Base-by-base conservation (phyloP, 2,888 invertebrate genomes). In the Atrina japonica region DNA sequence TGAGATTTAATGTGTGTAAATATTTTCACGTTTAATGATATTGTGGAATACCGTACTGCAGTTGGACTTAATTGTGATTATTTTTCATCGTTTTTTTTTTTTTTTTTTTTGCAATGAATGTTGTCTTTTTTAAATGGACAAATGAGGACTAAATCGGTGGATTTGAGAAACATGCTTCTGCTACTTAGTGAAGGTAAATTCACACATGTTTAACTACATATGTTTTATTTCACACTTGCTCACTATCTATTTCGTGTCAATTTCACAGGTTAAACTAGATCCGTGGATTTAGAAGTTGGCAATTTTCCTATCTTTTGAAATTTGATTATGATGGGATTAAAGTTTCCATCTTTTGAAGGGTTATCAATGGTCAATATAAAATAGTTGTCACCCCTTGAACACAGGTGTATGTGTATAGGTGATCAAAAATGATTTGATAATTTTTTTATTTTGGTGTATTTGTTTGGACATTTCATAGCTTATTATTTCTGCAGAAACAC, bases 91-190 rank as follows among this genome's bases (percentile, higher is more conserved):
- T 52, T 23, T 25, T 21, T 52, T 6, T 9, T 52, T 23, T 52
- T 23, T 52, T 52, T 52, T 6, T 16, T 11, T 52, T 52, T 52
- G 25, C n/a, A 52, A 52, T 52, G 18, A 47, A 47, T 21, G 47
- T 47, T 21, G 47, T 47, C 47, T 9, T 47, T 47, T 21, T 3
- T 18, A 47, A 18, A 18, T 16, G 18, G 47, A 18, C 18, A 21
- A 47, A n/a, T 18, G 18, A 47, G n/a, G 47, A 47, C 47, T 47
- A 47, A 47, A 18, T 21, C 21, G 47, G 18, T 21, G 21, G 21
- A 47, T 47, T 16, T 47, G 16, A 47, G 47, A 47, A 47, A 47
- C 52, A 52, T 52, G 52, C 16, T 52, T 23, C 52, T 52, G n/a
- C 25, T 52, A 25, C 52, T 52, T 11, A 21, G 23, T 23, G 52